Evolutionary conservation across 2,888 invertebrate genomes (phyloP), one percentile per base, ranked within the genome.

Genomic region (Stenichneumon culpator): DNA sequence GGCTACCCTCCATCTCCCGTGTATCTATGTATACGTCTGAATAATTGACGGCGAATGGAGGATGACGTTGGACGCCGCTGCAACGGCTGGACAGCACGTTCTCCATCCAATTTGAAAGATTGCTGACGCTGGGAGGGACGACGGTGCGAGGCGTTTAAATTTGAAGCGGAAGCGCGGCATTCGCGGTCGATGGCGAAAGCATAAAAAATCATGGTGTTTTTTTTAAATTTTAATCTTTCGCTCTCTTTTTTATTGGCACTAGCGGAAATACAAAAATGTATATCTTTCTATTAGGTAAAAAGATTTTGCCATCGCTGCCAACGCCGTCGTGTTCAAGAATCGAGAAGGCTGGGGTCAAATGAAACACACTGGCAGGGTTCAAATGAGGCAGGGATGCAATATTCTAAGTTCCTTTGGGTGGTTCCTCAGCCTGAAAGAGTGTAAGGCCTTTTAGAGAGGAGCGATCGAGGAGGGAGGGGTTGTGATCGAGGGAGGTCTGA

Each of bases 21-120:
- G 50, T 19, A 39, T 79, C 79, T 73, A 52, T 75, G 82, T 82
- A 50, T 79, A 63, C 74, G 79, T 70, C 74, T 70, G 84, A 84
- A 84, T 84, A 84, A 82, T 84, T 84, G 82, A 84, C 82, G 82
- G 65, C 28, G 84, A 84, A 79, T 84, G 70, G 54, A 75, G 82
- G 47, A 82, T 82, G 84, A 79, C 83, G 79, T 79, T 75, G 75
- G 65, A 25, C 44, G 44, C 60, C 11, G 79, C 63, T 73, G 47
- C 44, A 28, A 54, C 19, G 39, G 73, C 47, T 14, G 50, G 16
- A 25, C 32, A 63, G 47, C 47, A 68, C 67, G 39, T 39, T 54
- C 44, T 74, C 60, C 36, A 65, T 63, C 54, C 68, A 63, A 39
- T 73, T 67, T 47, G 68, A 74, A 68, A 63, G 36, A 77, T 74